Percentiles rank a stretch among this genome's conserved stretches.
Conservation (phyloP, 2,113 vertebrate genomes). For the Hyla sarda region DNA sequence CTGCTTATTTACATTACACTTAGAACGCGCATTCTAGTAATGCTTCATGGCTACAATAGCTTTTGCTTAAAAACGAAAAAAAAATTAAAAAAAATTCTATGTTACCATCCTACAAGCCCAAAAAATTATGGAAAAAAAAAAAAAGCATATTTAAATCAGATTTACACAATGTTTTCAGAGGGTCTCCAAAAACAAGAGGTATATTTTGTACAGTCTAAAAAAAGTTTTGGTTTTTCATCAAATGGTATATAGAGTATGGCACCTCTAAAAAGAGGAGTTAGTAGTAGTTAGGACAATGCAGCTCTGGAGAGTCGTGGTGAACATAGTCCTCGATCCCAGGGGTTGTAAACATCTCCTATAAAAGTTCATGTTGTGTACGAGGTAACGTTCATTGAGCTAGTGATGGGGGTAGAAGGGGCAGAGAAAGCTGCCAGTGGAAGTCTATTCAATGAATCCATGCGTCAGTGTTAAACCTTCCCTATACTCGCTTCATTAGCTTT, state of each 20-base stretch:
- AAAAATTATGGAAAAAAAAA: constrained; percentile 41
- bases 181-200: constrained; percentile 46
- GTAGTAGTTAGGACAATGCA: neutral
- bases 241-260: constrained; percentile 71
- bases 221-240: constrained; percentile 69
- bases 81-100: constrained; percentile 32
- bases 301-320: neutral
- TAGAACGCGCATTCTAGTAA: constrained; percentile 63
- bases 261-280: constrained; percentile 67
- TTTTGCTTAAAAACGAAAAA: constrained; percentile 55
- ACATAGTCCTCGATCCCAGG: constrained; percentile 69
- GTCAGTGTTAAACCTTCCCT: constrained; percentile 65
- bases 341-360: constrained; percentile 77
- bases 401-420: constrained; percentile 65
- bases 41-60: constrained; percentile 59
- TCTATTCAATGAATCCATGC: constrained; percentile 65
- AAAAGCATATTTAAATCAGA: constrained; percentile 64
- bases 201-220: constrained; percentile 56
- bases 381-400: constrained; percentile 74
- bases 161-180: constrained; percentile 45
- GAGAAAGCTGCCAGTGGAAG: constrained; percentile 70
- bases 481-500: constrained; percentile 75
- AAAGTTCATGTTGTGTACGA: constrained; percentile 70
- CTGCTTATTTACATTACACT: constrained; percentile 57
- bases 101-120: constrained; percentile 52